Base-by-base conservation (phyloP, 64 coral and sea anemone genomes). In the Catalaphyllia jardinei region DNA sequence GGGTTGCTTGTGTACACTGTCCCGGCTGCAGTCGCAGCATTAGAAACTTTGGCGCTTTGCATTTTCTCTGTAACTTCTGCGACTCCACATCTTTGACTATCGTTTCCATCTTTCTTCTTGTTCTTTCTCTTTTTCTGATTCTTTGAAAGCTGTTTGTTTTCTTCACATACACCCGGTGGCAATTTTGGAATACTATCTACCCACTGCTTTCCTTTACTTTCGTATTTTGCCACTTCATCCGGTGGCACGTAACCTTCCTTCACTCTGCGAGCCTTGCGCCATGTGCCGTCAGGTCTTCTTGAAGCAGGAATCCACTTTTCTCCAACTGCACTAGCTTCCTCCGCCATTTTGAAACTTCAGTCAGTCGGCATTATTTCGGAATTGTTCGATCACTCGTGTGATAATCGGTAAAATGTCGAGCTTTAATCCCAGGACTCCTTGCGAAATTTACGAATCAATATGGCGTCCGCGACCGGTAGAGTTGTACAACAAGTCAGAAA, bases 121-220 rank as follows among this genome's bases (percentile, higher is more conserved):
- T 89, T 50, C 29, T 88, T 89, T 55, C 82, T 80, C 77, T 93
- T 99, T 74, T 93, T 99, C 83, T 95, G 97, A 75, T 95, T 99
- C 83, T 95, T 99, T 33, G 82, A 50, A 10, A 78, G 59, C 42
- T 71, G 73, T 65, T 90, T 88, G 10, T n/a, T 24, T 74, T 90
- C 77, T 20, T 93, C 83, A 20, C 83, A 67, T 46, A 87, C 65
- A 52, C 94, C 97, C 17, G 97, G 97, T 50, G 97, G 97, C 11
- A 93, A 65, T 75, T 90, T 88, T 2, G 91, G 88, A 25, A 78
- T 79, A 8, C 86, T 93, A 57, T 93, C 91, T 38, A 81, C 78
- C 97, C 97, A 99, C 30, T 99, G 87, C 71, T 93, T 99, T 39
- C 97, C 97, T 86, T 99, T 99, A 67, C 97, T 99, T 86, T 99